These are phyloP conservation scores for Microtus richardsoni DNA, from an alignment of 2,113 vertebrate genomes.

Conservation along the genomic window DNA sequence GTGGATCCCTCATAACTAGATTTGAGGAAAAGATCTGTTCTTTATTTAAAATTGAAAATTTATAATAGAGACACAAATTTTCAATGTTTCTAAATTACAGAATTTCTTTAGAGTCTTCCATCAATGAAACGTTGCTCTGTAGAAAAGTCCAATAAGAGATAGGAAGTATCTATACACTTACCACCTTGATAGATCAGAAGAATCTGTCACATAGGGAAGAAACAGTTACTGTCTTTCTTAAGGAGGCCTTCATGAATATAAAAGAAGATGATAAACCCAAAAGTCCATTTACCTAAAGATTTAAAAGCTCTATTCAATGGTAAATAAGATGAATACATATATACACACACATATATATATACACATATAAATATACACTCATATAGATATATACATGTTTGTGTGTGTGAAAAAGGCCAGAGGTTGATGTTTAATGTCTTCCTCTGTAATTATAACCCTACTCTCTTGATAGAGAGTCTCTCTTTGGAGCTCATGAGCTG, in stretches of 20 bases:
- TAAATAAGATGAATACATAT: background rate
- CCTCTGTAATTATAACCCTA: background rate
- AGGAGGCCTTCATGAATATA: background rate
- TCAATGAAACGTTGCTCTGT: background rate
- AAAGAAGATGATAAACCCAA: background rate
- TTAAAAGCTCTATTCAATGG: background rate
- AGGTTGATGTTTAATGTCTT: background rate
- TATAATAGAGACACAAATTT: background rate
- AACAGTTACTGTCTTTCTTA: background rate
- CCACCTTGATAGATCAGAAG: background rate
- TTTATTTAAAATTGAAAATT: background rate
- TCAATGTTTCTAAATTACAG: background rate
- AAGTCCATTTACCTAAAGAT: background rate
- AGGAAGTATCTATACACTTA: background rate
- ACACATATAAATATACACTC: background rate
- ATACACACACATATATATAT: background rate
- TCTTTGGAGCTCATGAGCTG: background rate
- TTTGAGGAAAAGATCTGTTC: background rate
- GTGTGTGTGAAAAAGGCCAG: background rate
- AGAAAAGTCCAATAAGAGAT: background rate
- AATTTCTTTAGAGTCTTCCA: background rate
- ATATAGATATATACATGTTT: background rate
- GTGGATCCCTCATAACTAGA: fast-evolving
- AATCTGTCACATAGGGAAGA: background rate
- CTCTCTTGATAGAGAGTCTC: background rate